phyloP scores from a whole-genome alignment of 2,113 vertebrate species.

The Cynocephalus volans region DNA sequence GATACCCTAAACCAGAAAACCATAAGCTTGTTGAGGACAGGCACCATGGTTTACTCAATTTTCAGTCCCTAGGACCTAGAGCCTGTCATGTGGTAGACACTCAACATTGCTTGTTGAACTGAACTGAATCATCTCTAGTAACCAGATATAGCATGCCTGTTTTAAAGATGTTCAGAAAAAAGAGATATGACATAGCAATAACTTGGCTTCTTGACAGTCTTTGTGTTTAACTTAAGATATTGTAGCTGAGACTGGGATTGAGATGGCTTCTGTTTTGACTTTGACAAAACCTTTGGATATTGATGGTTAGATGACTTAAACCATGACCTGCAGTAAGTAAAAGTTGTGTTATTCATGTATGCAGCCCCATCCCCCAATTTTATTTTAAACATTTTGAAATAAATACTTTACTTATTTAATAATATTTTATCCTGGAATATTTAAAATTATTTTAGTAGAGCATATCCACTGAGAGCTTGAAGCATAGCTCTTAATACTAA shows the following conservation, averaged over 20 bases:
- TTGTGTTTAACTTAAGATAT: background rate
- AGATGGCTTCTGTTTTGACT: background rate
- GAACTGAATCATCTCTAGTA: background rate
- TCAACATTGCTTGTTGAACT: background rate
- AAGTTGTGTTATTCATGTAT: background rate
- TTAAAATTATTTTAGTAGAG: background rate
- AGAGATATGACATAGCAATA: background rate
- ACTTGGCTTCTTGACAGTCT: background rate
- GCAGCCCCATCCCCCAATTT: background rate
- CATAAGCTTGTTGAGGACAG: background rate
- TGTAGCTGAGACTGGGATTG: background rate
- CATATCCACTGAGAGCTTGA: background rate
- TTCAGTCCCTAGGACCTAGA: background rate
- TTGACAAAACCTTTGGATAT: background rate
- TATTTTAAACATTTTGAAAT: constrained; percentile 29
- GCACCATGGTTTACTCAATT: background rate
- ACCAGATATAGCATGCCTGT: background rate
- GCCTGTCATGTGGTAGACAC: accelerated
- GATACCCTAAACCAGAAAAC: background rate
- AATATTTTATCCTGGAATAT: background rate
- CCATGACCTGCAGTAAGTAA: background rate
- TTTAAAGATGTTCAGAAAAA: background rate
- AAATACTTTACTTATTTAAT: background rate
- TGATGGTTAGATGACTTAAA: background rate
- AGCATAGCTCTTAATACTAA: background rate